Evolutionary conservation across 2,113 vertebrate species (phyloP).

Genomic region (Hepsetus odoe): DNA sequence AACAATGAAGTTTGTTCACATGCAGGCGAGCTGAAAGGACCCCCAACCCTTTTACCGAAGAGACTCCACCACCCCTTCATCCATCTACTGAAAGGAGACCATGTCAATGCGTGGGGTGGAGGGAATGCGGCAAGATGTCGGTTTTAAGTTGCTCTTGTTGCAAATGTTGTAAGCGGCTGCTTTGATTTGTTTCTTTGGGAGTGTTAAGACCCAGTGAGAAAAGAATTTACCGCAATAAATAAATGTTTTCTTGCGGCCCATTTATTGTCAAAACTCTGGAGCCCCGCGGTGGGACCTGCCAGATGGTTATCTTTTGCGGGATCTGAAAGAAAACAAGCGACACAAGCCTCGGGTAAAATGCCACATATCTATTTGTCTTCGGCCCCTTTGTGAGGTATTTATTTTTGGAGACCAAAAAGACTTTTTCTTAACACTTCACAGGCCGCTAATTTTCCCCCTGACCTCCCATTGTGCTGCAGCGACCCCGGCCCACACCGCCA

Average conservation of each 20-base stretch:
- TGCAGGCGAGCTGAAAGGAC: slow-evolving; percentile 68
- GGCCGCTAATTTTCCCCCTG: slow-evolving; percentile 90
- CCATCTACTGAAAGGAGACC: slow-evolving; percentile 18
- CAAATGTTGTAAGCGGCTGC: slow-evolving; percentile 18
- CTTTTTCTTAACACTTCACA: slow-evolving; percentile 84
- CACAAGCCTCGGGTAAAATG: background rate
- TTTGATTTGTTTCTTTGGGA: background rate
- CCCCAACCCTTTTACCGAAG: slow-evolving; percentile 44
- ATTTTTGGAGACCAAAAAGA: slow-evolving; percentile 74
- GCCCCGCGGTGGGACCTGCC: background rate
- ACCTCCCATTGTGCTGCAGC: slow-evolving; percentile 83
- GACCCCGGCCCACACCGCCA: slow-evolving; percentile 72
- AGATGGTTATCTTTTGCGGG: background rate
- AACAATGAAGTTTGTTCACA: slow-evolving; percentile 77
- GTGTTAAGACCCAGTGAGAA: background rate
- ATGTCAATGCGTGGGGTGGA: slow-evolving; percentile 41
- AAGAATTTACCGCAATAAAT: no score
- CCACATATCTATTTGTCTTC: slow-evolving; percentile 13
- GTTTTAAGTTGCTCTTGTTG: background rate
- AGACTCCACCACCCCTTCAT: background rate
- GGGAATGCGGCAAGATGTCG: slow-evolving; percentile 3
- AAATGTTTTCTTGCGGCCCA: no score
- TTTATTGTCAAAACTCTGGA: slow-evolving; percentile 17
- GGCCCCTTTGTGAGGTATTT: slow-evolving; percentile 74
- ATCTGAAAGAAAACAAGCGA: background rate